Conservation (phyloP, 2,113 vertebrate genomes). For the Sclerurus mexicanus region DNA sequence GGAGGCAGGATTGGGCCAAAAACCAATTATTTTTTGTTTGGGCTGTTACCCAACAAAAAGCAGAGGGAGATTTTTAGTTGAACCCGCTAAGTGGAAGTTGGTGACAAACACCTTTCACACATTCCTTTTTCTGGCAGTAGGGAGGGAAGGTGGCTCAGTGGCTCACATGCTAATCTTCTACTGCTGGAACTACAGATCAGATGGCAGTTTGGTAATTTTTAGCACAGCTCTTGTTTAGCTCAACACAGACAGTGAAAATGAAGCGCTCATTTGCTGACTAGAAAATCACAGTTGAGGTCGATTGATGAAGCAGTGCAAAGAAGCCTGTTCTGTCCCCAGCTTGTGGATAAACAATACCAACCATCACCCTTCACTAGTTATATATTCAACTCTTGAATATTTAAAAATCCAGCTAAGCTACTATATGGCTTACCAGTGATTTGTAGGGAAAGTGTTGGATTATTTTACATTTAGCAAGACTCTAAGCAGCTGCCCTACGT, state of each 20-base stretch:
- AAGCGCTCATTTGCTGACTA: constrained; percentile 78
- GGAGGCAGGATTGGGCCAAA: not conserved
- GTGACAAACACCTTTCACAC: constrained; percentile 49
- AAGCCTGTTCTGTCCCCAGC: constrained; percentile 78
- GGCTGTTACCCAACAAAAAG: not conserved
- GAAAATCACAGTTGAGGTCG: constrained; percentile 80
- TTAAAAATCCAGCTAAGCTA: constrained; percentile 71
- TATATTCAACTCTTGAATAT: constrained; percentile 69
- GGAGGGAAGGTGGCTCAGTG: constrained; percentile 23
- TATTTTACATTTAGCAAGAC: constrained; percentile 66
- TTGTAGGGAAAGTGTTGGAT: constrained; percentile 36
- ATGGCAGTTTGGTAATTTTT: constrained; percentile 66
- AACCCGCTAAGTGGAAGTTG: not conserved
- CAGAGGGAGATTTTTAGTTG: not conserved
- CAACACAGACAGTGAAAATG: constrained; percentile 65
- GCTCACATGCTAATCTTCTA: constrained; percentile 42
- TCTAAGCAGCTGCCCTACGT: constrained; percentile 26
- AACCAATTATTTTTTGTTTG: not conserved
- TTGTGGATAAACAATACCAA: constrained; percentile 66
- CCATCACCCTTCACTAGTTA: constrained; percentile 74
- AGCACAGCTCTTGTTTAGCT: constrained; percentile 60
- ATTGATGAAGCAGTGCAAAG: constrained; percentile 79
- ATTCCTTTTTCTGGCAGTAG: not conserved
- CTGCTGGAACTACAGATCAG: constrained; percentile 66
- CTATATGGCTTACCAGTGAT: constrained; percentile 56